phyloP scores from a whole-genome alignment of 2,113 vertebrate species.

The Myotis lucifugus region DNA sequence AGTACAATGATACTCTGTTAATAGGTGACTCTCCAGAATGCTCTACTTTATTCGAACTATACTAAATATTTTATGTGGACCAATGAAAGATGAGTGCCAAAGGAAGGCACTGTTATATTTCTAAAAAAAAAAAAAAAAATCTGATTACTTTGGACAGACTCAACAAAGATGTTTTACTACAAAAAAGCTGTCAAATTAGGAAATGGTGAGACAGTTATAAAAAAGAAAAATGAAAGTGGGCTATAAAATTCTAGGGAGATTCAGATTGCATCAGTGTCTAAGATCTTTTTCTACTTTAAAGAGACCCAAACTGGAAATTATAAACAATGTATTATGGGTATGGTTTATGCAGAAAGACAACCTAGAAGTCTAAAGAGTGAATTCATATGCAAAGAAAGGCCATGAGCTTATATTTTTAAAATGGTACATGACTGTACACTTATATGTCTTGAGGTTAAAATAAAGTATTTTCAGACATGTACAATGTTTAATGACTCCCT shows the following conservation, averaged over 20 bases:
- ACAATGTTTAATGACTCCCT: background rate
- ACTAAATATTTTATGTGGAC: background rate
- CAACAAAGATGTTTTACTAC: background rate
- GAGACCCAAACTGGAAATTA: constrained; percentile 31
- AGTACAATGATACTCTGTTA: background rate
- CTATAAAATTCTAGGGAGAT: background rate
- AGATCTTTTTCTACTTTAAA: constrained; percentile 35
- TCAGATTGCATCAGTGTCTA: background rate
- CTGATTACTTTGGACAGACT: background rate
- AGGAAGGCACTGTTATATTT: background rate
- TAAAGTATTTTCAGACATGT: background rate
- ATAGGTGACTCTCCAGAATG: background rate
- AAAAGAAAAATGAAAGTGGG: background rate
- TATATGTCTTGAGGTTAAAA: constrained; percentile 3
- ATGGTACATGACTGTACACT: background rate
- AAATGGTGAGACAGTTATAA: background rate
- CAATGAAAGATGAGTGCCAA: background rate
- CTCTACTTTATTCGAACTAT: background rate
- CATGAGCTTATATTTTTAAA: background rate
- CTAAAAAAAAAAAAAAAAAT: background rate
- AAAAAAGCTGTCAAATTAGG: constrained; percentile 43
- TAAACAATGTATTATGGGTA: background rate
- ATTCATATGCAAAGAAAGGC: background rate
- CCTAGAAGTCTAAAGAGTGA: background rate
- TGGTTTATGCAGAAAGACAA: constrained; percentile 38